Evolutionary conservation across 2,113 vertebrate genomes (phyloP), one percentile per base, ranked within the genome.

Genomic region (Sturnus vulgaris): DNA sequence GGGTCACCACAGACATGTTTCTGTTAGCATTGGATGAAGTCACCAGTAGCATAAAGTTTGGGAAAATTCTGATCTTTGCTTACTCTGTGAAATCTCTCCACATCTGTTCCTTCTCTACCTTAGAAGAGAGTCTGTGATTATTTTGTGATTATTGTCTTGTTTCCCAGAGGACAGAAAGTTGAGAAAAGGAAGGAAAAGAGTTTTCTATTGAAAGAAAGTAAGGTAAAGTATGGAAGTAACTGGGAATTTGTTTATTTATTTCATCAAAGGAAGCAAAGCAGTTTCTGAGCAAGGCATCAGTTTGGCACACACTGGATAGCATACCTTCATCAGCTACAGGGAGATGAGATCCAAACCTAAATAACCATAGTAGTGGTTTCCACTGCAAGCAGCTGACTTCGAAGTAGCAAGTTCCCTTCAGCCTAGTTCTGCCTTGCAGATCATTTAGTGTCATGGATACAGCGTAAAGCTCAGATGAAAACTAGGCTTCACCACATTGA

Each of bases 391-490:
- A 90, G 71, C 66, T 93, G 72, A 52, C 33, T 65, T 86, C 16
- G 9, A 89, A 88, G 47, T 37, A 79, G 73, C 37, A 61, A 46
- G 12, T 78, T 77, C 61, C 49, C 63, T 77, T 92, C 63, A 50
- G 55, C 60, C 70, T 63, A 37, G 33, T 18, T 80, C 42, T 86
- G 33, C 23, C 64, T 61, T 86, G 63, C 72, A 95, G 50, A 44
- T n/a, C 24, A 14, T 83, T 95, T 91, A 88, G 56, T 72, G 57
- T 68, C 82, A 84, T 88, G 64, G 50, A 81, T 92, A 57, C 71
- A 77, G 31, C 46, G 65, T 80, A 86, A 82, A 88, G 71, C 49
- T 93, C 49, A 82, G 37, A 92, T 80, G 82, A 93, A 95, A 90
- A 73, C 76, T 77, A 50, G 63, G 46, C 71, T 93, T 95, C 68